These are phyloP conservation scores for Catocala sponsa DNA, from an alignment of 2,888 invertebrate species.

Conservation along the genomic window DNA sequence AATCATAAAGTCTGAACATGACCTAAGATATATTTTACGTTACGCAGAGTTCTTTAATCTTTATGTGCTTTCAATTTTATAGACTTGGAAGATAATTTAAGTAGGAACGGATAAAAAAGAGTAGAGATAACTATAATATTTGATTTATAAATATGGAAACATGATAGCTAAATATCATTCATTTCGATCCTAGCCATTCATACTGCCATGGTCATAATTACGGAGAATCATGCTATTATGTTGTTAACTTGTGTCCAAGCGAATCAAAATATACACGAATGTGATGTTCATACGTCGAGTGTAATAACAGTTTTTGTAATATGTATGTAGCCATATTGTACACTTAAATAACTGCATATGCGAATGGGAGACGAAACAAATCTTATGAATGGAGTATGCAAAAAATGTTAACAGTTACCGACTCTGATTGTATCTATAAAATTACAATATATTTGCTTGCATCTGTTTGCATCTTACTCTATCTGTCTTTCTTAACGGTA, in stretches of 20 bases:
- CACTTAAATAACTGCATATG: neutral
- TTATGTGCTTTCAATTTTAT: no score
- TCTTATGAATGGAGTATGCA: constrained; percentile 4
- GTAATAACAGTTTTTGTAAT: constrained; percentile 8
- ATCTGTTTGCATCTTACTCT: no score
- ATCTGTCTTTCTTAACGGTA: no score
- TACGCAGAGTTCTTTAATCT: no score
- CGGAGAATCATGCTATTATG: constrained; percentile 10
- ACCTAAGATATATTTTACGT: no score
- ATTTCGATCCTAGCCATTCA: constrained; percentile 5
- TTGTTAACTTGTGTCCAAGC: constrained; percentile 12
- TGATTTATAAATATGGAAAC: neutral
- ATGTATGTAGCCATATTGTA: neutral
- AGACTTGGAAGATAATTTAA: neutral
- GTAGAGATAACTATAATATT: no score
- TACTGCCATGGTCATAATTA: constrained; percentile 15
- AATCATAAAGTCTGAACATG: no score
- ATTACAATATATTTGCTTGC: no score
- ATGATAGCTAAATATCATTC: constrained; percentile 3
- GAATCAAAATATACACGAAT: constrained; percentile 9
- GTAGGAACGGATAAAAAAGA: no score
- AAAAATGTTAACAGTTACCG: constrained; percentile 2
- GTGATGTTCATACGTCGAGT: neutral
- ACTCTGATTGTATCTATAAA: neutral
- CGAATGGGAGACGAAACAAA: constrained; percentile 5